Base-by-base conservation (phyloP, 35 echinoderm and acorn worm species). In the Anneissia japonica region DNA sequence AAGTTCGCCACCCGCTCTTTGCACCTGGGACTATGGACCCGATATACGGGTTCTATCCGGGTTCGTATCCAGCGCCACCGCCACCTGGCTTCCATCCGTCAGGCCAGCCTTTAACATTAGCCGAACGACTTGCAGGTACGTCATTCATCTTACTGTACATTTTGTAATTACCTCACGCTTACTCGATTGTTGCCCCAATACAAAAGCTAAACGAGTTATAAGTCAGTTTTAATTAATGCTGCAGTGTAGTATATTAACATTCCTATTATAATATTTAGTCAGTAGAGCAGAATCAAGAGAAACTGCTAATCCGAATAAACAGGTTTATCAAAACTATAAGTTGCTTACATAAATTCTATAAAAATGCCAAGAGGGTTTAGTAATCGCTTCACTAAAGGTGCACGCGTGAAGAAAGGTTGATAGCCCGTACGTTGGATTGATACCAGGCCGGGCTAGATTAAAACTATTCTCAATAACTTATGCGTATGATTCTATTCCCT, bases 41-140 rank as follows among this genome's bases (percentile, higher is more conserved):
- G 26, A 64, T 64, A 3, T 64, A 64, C 19, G 51, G 51, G 19
- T 64, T 64, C 21, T 64, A 64, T 23, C 51, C 51, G 26, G 51
- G 51, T 1, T 64, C 51, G 51, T 64, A 64, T 23, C 51, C 51
- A 64, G 51, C 51, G 51, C 51, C 51, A 23, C 51, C 51, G 26
- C 51, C 51, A 64, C 91, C 96, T 28, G 96, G 92, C 5, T 99
- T 91, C 79, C 83, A 92, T 35, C 96, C 96, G n/a, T 99, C 96
- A 12, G 93, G 89, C 30, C 96, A 93, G 73, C 92, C 96, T 16
- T 83, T 99, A 34, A 94, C 96, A n/a, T 81, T 99, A 75, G 96
- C 96, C 1, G 96, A 99, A 76, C 79, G 96, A 19, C 86, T 99
- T 10, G 96, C 96, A 87, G 96, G 96, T 99, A 86, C 38, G 89